Percentiles rank a stretch among this genome's conserved stretches.
Evolutionary conservation across 2,113 vertebrate species (phyloP).

Genomic region (Eulemur macaco): DNA sequence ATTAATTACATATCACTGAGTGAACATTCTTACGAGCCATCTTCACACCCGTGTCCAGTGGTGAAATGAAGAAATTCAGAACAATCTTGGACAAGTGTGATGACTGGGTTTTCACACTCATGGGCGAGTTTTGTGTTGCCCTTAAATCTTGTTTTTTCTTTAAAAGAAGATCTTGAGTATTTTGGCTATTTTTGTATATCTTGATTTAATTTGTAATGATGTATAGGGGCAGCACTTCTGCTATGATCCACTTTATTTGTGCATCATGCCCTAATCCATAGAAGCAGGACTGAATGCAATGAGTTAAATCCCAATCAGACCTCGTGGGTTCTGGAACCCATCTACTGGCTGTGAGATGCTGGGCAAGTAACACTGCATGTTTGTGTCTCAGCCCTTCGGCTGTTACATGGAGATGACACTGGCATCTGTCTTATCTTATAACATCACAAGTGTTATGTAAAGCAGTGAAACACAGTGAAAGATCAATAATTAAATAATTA

Average conservation of each 20-base stretch:
- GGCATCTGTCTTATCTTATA: not conserved
- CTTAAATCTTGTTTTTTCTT: not conserved
- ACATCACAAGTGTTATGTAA: not conserved
- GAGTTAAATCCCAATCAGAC: not conserved
- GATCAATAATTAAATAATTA: not conserved
- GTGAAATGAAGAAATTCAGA: not conserved
- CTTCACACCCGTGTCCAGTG: not conserved
- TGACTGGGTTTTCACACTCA: not conserved
- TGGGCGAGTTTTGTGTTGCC: not conserved
- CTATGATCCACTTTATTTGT: not conserved
- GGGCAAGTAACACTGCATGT: not conserved
- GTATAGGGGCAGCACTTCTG: not conserved
- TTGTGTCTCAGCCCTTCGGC: not conserved
- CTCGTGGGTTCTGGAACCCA: not conserved
- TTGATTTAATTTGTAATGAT: not conserved
- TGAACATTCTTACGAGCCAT: not conserved
- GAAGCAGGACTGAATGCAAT: not conserved
- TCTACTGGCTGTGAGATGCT: not conserved
- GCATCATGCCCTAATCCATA: not conserved
- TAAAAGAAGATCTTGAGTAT: not conserved
- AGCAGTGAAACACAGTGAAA: not conserved
- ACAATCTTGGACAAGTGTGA: not conserved
- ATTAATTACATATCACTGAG: not conserved
- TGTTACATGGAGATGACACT: not conserved
- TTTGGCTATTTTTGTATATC: not conserved